These are phyloP conservation scores for Bujurquina vittata DNA, from an alignment of 2,113 vertebrate species.

Conservation along the genomic window DNA sequence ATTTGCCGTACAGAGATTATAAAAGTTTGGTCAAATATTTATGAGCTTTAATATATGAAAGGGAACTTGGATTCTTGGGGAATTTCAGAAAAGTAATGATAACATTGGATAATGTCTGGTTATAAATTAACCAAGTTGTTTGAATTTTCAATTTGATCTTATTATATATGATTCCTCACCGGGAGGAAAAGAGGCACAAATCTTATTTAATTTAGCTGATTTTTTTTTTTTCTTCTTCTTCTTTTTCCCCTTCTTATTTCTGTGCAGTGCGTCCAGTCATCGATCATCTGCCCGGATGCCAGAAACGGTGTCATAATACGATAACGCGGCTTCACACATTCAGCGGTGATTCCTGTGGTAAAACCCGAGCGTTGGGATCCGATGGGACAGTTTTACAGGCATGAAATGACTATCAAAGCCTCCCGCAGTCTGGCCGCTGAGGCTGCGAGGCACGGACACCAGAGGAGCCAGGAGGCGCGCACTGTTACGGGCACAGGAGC, in stretches of 20 bases:
- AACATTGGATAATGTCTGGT: not conserved
- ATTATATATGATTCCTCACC: constrained; percentile 19
- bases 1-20: not conserved
- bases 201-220: constrained; percentile 25
- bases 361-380: constrained; percentile 61
- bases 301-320: constrained; percentile 70
- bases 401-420: constrained; percentile 69
- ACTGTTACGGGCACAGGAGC: constrained; percentile 48
- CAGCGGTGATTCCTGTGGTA: constrained; percentile 59
- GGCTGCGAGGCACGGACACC: constrained; percentile 36
- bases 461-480: constrained; percentile 36
- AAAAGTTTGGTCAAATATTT: constrained; percentile 51
- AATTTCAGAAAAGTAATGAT: constrained; percentile 13
- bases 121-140: constrained; percentile 26
- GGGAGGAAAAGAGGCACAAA: not conserved
- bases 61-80: not conserved
- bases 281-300: constrained; percentile 61
- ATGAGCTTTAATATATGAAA: constrained; percentile 34
- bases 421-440: constrained; percentile 46
- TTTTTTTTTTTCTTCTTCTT: constrained; percentile 1
- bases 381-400: constrained; percentile 65
- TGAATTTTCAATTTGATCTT: constrained; percentile 12
- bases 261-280: constrained; percentile 65
- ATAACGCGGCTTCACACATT: constrained; percentile 67
- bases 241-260: not conserved